Percentiles rank a stretch among this genome's conserved stretches.
Evolutionary conservation across 2,113 vertebrate species (phyloP).

Genomic region (Clarias macrocephalus): DNA sequence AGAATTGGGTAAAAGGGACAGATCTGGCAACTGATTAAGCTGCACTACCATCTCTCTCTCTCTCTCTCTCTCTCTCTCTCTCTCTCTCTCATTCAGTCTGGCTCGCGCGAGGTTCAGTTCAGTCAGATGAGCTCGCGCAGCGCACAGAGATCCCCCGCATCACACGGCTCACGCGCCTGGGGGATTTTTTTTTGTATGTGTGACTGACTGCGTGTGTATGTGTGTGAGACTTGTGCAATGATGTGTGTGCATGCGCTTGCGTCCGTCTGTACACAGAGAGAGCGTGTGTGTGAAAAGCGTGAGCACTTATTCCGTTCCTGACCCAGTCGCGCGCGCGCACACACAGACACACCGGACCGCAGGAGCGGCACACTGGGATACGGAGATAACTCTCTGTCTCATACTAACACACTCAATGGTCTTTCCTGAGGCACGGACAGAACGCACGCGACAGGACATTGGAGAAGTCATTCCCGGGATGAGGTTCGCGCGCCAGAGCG

Average conservation of each 20-base stretch:
- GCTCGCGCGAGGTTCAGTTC: background rate
- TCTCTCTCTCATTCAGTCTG: conserved; percentile 47
- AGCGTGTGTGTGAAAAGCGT: conserved; percentile 5
- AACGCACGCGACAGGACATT: background rate
- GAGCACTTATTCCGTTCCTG: conserved; percentile 17
- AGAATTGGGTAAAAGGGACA: background rate
- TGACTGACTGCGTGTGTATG: conserved; percentile 11
- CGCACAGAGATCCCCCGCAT: background rate
- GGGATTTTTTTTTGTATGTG: background rate
- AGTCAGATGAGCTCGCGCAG: conserved; percentile 5
- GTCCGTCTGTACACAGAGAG: background rate
- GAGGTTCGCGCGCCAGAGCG: background rate
- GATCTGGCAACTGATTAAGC: conserved; percentile 47
- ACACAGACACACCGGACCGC: background rate
- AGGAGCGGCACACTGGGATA: background rate
- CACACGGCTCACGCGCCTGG: background rate
- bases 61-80: conserved; percentile 47
- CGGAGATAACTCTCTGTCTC: background rate
- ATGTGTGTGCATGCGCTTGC: conserved; percentile 4
- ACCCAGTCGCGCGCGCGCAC: background rate
- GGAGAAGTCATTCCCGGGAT: background rate
- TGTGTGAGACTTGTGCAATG: background rate
- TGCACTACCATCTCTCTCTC: conserved; percentile 64
- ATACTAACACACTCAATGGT: too few relatives aligned
- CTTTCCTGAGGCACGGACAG: background rate